These are phyloP conservation scores for Eremobia ochroleuca DNA, from an alignment of 2,888 invertebrate genomes.

Conservation along the genomic window DNA sequence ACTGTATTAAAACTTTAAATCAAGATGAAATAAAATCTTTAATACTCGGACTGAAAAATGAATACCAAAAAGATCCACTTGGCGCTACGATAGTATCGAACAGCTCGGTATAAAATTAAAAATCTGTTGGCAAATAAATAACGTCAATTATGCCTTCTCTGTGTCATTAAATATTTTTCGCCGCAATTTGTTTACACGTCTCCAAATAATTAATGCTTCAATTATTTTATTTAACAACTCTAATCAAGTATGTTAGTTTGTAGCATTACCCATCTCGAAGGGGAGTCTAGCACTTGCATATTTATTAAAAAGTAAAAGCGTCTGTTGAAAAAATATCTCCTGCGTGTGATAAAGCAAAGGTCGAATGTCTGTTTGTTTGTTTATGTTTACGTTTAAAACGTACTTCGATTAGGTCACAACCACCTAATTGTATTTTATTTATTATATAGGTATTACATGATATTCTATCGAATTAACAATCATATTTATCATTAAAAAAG, in stretches of 20 bases:
- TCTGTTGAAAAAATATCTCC: conserved; percentile 28
- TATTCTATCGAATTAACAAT: not conserved
- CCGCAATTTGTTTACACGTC: conserved; percentile 60
- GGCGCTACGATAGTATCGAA: conserved; percentile 20
- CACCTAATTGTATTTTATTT: too few relatives aligned
- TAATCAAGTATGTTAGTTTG: conserved; percentile 61
- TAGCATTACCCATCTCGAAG: conserved; percentile 55
- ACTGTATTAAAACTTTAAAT: conserved; percentile 71
- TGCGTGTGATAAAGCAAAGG: conserved; percentile 20
- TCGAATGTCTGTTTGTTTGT: conserved; percentile 3
- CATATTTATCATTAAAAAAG: not conserved
- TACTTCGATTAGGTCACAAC: not conserved
- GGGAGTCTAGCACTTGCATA: conserved; percentile 56
- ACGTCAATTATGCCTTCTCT: conserved; percentile 50
- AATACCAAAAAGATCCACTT: conserved; percentile 13
- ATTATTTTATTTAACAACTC: conserved; percentile 65
- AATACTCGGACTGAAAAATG: conserved; percentile 47
- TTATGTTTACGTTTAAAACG: not conserved
- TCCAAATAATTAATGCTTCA: conserved; percentile 60
- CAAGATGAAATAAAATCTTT: conserved; percentile 57
- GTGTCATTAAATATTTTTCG: conserved; percentile 59
- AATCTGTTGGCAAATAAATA: conserved; percentile 56
- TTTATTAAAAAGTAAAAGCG: conserved; percentile 41
- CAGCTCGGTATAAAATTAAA: conserved; percentile 42
- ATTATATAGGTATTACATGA: not conserved